Conservation (phyloP, 1,140 invertebrate species). For the Battus philenor region DNA sequence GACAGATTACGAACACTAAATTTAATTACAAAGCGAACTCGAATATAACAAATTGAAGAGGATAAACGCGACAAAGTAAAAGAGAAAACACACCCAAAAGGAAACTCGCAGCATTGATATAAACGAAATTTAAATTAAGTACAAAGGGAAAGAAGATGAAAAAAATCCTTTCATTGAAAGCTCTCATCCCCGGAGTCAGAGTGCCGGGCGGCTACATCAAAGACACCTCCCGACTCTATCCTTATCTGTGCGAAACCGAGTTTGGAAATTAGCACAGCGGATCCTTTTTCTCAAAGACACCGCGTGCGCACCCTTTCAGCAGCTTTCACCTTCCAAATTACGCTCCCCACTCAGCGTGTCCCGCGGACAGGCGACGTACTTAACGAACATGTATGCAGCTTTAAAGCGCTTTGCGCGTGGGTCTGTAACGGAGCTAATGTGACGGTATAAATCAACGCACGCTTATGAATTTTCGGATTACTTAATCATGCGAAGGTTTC, state of each 20-base stretch:
- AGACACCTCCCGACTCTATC: conserved; percentile 58
- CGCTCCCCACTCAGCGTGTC: conserved; percentile 50
- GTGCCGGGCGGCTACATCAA: conserved; percentile 69
- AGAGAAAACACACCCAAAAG: conserved; percentile 70
- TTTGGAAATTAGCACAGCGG: conserved; percentile 69
- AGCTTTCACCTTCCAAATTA: conserved; percentile 48
- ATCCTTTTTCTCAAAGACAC: conserved; percentile 45
- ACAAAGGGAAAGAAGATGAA: conserved; percentile 73
- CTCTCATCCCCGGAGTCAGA: conserved; percentile 69
- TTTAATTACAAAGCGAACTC: conserved; percentile 71
- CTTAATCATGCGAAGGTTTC: too few relatives aligned
- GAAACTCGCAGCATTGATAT: conserved; percentile 73
- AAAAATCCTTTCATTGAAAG: conserved; percentile 75
- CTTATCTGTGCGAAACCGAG: conserved; percentile 67
- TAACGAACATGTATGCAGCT: conserved; percentile 58
- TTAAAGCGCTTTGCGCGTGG: conserved; percentile 40
- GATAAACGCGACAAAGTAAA: conserved; percentile 75
- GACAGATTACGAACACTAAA: conserved; percentile 72
- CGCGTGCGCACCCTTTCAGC: conserved; percentile 62
- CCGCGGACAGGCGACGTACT: conserved; percentile 54
- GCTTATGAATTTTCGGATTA: too few relatives aligned
- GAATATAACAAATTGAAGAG: conserved; percentile 72
- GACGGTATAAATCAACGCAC: conserved; percentile 33
- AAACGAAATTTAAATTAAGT: conserved; percentile 77
- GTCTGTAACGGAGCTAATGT: conserved; percentile 37